Base-by-base conservation (phyloP, 2,888 invertebrate genomes). In the Mystacides longicornis region DNA sequence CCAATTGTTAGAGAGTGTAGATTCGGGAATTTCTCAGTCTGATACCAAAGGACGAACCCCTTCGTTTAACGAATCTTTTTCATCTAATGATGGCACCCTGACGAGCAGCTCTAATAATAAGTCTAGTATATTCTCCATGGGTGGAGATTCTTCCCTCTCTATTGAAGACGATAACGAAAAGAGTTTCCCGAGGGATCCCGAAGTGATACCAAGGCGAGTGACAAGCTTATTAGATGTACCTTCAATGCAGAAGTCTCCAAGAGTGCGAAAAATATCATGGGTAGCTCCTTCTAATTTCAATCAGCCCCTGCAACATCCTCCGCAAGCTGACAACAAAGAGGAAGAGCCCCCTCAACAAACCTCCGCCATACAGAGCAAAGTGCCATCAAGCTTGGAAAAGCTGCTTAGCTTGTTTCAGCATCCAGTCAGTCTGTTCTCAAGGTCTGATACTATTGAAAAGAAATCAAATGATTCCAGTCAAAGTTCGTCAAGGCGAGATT, bases 371-470 rank as follows among this genome's bases (percentile, higher is more conserved):
- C 16, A 3, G 14, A 27, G 7, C 27, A 54, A 49, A 49, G 49
- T 49, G 11, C 48, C 48, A 1, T 18, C 82, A 5, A 80, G 83
- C 64, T 71, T 86, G 51, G 85, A 85, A 60, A 84, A 82, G 64
- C 67, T 86, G 2, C 65, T 85, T 0, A 83, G 82, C 22, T 64
- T 86, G 2, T 85, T 86, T 65, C 82, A 83, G 61, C 80, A 82
- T 65, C 82, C 85, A 0, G 75, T 76, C 50, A 79, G 77, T 62
- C 68, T 84, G 51, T 84, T 85, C 64, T 78, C 81, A 9, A 77
- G 81, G 57, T 64, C 58, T 9, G 58, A 69, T 3, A 67, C 68
- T 67, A 64, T 16, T 74, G 77, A 3, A 75, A 53, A 56, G 21
- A 56, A 47, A 42, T 43, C 37, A 9, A 46, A 23, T 7, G 52